phyloP scores from a whole-genome alignment of 2,113 vertebrate genomes.

The Acrocephalus arundinaceus region DNA sequence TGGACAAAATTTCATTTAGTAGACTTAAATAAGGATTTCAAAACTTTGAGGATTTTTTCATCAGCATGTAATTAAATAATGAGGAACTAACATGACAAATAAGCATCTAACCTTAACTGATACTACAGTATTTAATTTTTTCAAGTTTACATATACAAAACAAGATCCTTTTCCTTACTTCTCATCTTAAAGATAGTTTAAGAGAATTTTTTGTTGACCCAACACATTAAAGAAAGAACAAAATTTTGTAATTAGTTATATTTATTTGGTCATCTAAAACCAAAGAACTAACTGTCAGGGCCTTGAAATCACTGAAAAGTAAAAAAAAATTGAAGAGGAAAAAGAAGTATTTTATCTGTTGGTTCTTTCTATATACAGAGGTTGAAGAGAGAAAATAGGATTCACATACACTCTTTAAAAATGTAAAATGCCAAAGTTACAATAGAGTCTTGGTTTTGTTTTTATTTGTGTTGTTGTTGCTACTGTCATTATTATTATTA shows the following conservation, averaged over 20 bases:
- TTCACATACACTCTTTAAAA: not conserved
- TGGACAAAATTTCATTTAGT: not conserved
- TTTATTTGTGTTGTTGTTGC: not conserved
- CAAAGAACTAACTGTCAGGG: not conserved
- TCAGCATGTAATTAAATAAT: not conserved
- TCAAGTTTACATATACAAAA: not conserved
- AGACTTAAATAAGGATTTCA: not conserved
- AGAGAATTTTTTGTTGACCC: not conserved
- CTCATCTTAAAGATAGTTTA: not conserved
- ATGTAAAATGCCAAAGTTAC: not conserved
- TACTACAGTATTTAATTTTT: not conserved
- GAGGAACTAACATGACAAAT: not conserved
- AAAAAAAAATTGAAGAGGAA: not conserved
- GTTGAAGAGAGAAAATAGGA: not conserved
- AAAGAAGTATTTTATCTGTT: not conserved
- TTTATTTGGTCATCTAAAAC: not conserved
- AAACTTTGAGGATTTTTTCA: not conserved
- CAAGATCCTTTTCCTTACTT: not conserved
- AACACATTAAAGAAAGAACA: not conserved
- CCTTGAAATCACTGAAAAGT: not conserved
- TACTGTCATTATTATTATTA: not conserved
- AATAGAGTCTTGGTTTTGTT: not conserved
- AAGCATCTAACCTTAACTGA: not conserved
- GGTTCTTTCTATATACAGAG: not conserved
- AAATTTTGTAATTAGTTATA: not conserved